These are phyloP conservation scores for Synergus gifuensis DNA, from an alignment of 2,888 invertebrate species.

Conservation along the genomic window DNA sequence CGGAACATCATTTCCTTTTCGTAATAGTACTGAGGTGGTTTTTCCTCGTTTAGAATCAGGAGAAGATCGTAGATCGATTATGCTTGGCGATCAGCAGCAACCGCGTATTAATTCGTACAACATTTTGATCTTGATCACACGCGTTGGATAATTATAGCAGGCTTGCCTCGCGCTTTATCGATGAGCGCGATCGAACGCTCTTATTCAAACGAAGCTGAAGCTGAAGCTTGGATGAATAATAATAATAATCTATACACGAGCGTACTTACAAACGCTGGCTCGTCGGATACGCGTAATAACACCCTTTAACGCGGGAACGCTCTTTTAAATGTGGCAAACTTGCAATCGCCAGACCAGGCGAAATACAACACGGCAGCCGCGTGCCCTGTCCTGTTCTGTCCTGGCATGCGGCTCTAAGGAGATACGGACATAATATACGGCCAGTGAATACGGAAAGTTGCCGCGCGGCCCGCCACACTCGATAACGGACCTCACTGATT, in stretches of 20 bases:
- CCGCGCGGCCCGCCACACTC: neutral
- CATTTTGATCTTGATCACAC: slow-evolving; percentile 38
- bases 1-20: slow-evolving; percentile 26
- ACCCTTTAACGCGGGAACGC: slow-evolving; percentile 64
- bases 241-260: neutral
- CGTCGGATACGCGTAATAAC: slow-evolving; percentile 69
- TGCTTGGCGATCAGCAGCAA: slow-evolving; percentile 28
- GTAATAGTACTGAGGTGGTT: slow-evolving; percentile 11
- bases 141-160: slow-evolving; percentile 30
- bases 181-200: slow-evolving; percentile 14
- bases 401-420: neutral
- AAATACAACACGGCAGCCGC: neutral
- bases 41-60: slow-evolving; percentile 10
- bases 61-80: slow-evolving; percentile 31
- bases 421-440: slow-evolving; percentile 1
- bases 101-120: slow-evolving; percentile 35
- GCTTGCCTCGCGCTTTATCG: slow-evolving; percentile 33
- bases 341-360: slow-evolving; percentile 14
- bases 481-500: neutral
- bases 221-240: no score
- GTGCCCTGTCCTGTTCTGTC: neutral
- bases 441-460: neutral
- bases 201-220: slow-evolving; percentile 29
- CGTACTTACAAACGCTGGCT: slow-evolving; percentile 11
- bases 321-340: slow-evolving; percentile 8